Base-by-base conservation (phyloP, 64 coral and sea anemone species). In the Porites australiensis region DNA sequence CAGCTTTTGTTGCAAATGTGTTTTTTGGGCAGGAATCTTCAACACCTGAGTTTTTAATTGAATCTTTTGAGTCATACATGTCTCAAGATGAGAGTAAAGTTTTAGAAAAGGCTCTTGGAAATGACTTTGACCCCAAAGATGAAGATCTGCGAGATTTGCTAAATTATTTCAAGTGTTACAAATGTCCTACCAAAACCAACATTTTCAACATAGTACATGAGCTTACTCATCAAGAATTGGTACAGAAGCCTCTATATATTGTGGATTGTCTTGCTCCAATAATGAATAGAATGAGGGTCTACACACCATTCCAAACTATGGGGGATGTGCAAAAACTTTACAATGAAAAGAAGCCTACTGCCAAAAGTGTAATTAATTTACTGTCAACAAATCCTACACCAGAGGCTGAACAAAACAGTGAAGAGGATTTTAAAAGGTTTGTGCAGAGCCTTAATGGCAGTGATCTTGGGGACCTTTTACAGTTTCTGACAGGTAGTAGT, bases 121-220 rank as follows among this genome's bases (percentile, higher is more conserved):
- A 44, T 66, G 44, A 78, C 52, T 89, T 89, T 78, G 88, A 89
- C 61, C 74, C 74, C 11, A 89, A 65, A 65, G 88, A 89, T 89
- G 55, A 64, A 65, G 88, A 89, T 76, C 74, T 89, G 58, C 64
- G 2, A 63, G 81, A 83, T 59, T 83, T 83, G 59, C 55, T 83
- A 43, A 83, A 58, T 62, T 64, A 18, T 37, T 83, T 83, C 64
- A 83, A 83, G 55, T 83, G 81, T 66, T 83, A 83, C 55, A 83
- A 83, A 83, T 49, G 27, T 83, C 81, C 81, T 8, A 58, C 53
- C 8, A 47, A 83, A 60, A 83, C 52, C 63, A 83, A 83, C 79
- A 83, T 57, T 44, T 83, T 83, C 63, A 83, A 21, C 79, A 60
- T 83, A 83, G 14, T 83, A 61, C 57, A 60, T 18, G 68, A 70